phyloP scores from a whole-genome alignment of 2,797 vertebrate species.

The Alosa sapidissima region DNA sequence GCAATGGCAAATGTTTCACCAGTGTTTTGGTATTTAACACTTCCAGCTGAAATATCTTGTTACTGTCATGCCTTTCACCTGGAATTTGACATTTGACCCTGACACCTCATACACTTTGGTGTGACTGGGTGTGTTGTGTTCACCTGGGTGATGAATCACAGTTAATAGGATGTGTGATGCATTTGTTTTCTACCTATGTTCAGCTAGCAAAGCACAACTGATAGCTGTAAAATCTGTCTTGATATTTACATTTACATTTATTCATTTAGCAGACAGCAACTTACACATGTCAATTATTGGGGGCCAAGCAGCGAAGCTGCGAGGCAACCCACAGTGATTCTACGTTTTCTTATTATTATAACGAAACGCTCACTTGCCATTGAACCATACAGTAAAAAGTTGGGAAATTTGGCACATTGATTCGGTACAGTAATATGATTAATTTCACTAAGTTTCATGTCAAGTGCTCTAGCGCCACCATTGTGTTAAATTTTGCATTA shows the following conservation, averaged over 20 bases:
- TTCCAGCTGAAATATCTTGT: not conserved
- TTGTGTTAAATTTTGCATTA: too few relatives aligned
- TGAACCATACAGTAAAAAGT: too few relatives aligned
- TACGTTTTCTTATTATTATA: too few relatives aligned
- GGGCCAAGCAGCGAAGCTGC: too few relatives aligned
- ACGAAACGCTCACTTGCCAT: too few relatives aligned
- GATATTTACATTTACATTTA: not conserved
- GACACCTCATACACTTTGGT: not conserved
- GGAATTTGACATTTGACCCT: not conserved
- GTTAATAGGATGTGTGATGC: not conserved
- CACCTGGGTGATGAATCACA: not conserved
- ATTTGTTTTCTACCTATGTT: not conserved
- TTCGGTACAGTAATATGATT: too few relatives aligned
- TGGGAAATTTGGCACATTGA: too few relatives aligned
- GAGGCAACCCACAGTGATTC: too few relatives aligned
- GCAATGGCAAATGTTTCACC: not conserved
- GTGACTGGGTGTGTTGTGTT: not conserved
- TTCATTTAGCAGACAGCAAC: too few relatives aligned
- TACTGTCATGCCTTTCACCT: not conserved
- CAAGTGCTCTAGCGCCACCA: too few relatives aligned
- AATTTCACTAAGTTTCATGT: too few relatives aligned
- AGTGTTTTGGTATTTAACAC: not conserved
- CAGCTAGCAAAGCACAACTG: not conserved
- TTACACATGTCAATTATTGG: too few relatives aligned
- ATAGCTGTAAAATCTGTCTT: not conserved